Evolutionary conservation across 2,888 invertebrate species (phyloP).

Genomic region (Eremobia ochroleuca): DNA sequence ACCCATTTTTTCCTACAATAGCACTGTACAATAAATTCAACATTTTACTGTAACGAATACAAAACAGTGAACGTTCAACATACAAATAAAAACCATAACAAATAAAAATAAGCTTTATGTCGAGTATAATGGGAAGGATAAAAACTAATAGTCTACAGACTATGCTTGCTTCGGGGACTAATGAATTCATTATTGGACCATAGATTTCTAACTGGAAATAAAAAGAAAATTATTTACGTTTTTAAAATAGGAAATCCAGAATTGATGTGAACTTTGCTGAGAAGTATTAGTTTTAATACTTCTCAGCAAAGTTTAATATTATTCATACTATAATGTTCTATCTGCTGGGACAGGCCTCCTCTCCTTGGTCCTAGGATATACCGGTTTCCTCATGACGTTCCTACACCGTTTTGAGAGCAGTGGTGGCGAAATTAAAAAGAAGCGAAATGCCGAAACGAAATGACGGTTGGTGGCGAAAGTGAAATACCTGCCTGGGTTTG

Average conservation of each 20-base stretch:
- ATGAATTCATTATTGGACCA: constrained; percentile 39
- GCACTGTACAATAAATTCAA: background rate
- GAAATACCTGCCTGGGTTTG: too few relatives aligned
- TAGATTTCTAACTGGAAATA: constrained; percentile 15
- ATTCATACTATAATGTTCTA: too few relatives aligned
- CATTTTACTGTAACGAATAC: background rate
- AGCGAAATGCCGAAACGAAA: too few relatives aligned
- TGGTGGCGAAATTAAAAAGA: too few relatives aligned
- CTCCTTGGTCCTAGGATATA: background rate
- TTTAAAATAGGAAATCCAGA: background rate
- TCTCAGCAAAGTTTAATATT: too few relatives aligned
- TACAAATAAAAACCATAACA: constrained; percentile 12
- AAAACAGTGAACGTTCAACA: constrained; percentile 1
- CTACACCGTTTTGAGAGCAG: too few relatives aligned
- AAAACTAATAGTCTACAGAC: constrained; percentile 21
- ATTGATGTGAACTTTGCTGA: background rate
- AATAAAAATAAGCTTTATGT: constrained; percentile 13
- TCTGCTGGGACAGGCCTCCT: too few relatives aligned
- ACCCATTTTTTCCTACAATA: background rate
- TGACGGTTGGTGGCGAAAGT: too few relatives aligned
- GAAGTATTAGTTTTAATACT: too few relatives aligned
- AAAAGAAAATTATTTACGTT: background rate
- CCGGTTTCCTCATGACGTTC: too few relatives aligned
- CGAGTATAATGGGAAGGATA: constrained; percentile 19
- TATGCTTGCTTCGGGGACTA: constrained; percentile 20